phyloP scores from a whole-genome alignment of 2,113 vertebrate genomes.

The Arenaria interpres region DNA sequence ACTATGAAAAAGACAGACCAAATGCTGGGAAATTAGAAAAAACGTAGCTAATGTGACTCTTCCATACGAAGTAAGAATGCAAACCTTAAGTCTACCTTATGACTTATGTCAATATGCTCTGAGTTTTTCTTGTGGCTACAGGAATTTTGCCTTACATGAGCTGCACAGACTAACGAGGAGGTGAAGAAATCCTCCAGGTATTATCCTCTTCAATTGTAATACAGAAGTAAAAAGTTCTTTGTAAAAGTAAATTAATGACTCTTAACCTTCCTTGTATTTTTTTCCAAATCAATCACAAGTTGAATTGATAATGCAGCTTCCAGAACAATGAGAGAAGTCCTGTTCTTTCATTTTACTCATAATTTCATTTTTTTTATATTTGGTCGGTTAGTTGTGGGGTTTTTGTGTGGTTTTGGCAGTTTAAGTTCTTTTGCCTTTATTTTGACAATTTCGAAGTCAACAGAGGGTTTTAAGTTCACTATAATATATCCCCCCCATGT shows the following conservation, averaged over 20 bases:
- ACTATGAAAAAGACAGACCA: neutral
- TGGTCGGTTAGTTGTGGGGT: neutral
- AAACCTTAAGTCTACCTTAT: neutral
- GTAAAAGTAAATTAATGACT: neutral
- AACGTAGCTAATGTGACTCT: neutral
- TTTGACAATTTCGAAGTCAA: conserved; percentile 27
- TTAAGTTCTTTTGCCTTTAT: neutral
- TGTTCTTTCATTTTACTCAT: neutral
- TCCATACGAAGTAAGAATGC: neutral
- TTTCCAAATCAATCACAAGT: neutral
- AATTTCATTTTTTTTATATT: neutral
- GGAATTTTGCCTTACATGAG: neutral
- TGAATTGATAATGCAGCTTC: neutral
- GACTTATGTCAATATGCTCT: neutral
- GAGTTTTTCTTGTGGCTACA: neutral
- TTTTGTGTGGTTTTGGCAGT: neutral
- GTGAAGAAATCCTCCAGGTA: neutral
- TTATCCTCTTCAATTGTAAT: neutral
- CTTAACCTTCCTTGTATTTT: neutral
- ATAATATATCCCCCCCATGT: neutral
- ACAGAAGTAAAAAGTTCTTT: neutral
- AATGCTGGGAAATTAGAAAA: neutral
- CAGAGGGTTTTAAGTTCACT: conserved; percentile 2
- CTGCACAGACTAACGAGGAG: neutral
- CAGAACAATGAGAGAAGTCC: neutral